phyloP scores from a whole-genome alignment of 2,888 invertebrate genomes.

The Mesorhabditis spiculigera region DNA sequence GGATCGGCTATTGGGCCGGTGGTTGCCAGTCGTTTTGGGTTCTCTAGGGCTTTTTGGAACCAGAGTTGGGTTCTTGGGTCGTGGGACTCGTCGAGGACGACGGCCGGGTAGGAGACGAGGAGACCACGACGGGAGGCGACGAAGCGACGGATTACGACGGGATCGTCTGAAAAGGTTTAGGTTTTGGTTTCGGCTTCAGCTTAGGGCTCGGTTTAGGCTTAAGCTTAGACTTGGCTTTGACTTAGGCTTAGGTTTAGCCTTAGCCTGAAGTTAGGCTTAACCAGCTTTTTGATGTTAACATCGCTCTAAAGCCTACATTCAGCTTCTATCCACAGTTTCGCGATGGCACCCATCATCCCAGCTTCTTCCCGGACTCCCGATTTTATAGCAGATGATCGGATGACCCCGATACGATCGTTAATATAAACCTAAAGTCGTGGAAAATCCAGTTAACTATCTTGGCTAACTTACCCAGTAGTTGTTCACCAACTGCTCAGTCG shows the following conservation, averaged over 20 bases:
- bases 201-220: no score
- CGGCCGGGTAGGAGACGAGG: conserved; percentile 3
- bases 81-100: background rate
- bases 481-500: background rate
- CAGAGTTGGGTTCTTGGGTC: background rate
- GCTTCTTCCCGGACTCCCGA: conserved; percentile 1
- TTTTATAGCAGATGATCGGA: background rate
- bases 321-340: background rate
- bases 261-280: no score
- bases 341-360: background rate
- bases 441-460: no score
- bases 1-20: background rate
- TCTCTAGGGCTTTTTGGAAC: background rate
- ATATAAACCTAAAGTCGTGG: no score
- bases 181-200: no score
- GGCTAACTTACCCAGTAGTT: conserved; percentile 4
- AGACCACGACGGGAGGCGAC: conserved; percentile 1
- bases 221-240: no score
- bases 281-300: background rate
- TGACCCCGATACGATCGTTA: background rate
- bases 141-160: background rate
- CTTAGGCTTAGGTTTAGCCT: no score
- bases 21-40: no score
- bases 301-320: conserved; percentile 2
- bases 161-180: background rate